phyloP scores from a whole-genome alignment of 2,113 vertebrate genomes.

The Motacilla alba region DNA sequence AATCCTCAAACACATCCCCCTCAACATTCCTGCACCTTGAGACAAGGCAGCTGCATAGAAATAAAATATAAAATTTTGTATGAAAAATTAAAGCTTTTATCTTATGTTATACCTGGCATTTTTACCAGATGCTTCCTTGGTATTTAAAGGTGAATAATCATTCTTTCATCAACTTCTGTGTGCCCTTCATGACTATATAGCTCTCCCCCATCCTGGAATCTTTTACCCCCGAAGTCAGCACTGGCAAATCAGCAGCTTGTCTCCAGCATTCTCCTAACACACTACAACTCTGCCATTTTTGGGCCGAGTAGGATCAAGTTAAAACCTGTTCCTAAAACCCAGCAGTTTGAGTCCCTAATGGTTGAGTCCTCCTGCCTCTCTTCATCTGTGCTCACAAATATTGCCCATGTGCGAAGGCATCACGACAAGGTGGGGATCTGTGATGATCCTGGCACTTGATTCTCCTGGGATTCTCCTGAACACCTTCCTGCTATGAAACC shows the following conservation, averaged over 20 bases:
- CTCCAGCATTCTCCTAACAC: background rate
- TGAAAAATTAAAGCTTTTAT: background rate
- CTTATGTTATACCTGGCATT: background rate
- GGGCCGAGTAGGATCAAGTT: background rate
- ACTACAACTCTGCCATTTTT: background rate
- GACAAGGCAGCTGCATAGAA: background rate
- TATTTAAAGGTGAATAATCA: background rate
- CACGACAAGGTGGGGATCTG: background rate
- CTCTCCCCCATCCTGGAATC: background rate
- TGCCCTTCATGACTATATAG: background rate
- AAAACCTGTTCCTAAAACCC: background rate
- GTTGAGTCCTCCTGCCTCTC: background rate
- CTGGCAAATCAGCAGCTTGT: background rate
- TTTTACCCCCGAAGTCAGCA: background rate
- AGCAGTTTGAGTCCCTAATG: background rate
- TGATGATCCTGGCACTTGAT: background rate
- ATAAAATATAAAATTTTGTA: background rate
- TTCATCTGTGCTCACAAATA: background rate
- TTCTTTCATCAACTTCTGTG: background rate
- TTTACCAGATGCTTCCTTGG: background rate
- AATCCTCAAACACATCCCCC: background rate
- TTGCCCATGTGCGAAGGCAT: background rate
- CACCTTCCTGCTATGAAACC: background rate
- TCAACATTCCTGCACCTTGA: background rate
- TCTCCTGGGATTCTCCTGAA: background rate